A percentile compares a stretch with the other conserved stretches of the same genome.
Evolutionary conservation across 2,797 vertebrate species (phyloP).

Genomic region (Chloroceryle inda): DNA sequence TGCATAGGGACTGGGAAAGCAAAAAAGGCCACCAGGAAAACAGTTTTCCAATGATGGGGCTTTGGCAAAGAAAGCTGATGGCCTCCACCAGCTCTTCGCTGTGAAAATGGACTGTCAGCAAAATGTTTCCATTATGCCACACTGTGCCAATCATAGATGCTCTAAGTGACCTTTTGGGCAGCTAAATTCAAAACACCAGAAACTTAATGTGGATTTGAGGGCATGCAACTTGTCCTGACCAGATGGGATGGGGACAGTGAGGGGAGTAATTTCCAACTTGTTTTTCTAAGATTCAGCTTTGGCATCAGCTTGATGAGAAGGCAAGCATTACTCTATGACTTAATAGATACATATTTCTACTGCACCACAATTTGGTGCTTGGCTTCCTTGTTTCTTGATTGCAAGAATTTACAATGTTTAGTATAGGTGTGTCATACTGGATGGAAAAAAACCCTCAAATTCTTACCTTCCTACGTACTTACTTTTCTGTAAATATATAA

Average conservation of each 20-base stretch:
- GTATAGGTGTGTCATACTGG: background rate
- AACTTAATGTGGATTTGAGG: background rate
- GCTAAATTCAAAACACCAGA: background rate
- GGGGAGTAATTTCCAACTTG: background rate
- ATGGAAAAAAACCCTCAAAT: background rate
- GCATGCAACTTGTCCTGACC: accelerated
- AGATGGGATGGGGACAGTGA: background rate
- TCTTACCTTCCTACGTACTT: background rate
- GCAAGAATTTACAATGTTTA: background rate
- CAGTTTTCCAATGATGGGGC: background rate
- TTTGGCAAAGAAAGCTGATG: background rate
- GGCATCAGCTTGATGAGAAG: background rate
- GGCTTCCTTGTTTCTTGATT: background rate
- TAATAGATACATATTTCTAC: background rate
- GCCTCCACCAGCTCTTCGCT: background rate
- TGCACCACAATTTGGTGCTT: background rate
- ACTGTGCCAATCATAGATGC: background rate
- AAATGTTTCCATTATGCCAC: background rate
- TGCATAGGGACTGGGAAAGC: background rate
- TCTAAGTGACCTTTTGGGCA: background rate
- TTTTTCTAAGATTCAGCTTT: background rate
- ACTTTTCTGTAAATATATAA: background rate
- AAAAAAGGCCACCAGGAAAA: background rate
- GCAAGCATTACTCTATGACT: background rate
- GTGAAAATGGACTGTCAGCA: background rate